Evolutionary conservation across 2,113 vertebrate species (phyloP), one percentile per base, ranked within the genome.

Genomic region (Colossoma macropomum): DNA sequence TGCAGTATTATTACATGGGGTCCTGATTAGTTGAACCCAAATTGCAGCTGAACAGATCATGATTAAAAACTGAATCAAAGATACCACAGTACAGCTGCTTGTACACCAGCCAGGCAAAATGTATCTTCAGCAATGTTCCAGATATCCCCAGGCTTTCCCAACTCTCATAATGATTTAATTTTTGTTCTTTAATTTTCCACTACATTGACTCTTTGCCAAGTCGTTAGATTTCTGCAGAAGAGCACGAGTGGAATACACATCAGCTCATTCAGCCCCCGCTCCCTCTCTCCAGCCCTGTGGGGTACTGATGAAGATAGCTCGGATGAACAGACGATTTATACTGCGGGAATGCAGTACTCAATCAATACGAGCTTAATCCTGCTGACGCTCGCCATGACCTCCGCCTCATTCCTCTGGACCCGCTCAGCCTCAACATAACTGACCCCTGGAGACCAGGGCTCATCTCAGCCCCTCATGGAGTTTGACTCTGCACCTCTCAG

Each of bases 311-410:
- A 74, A 74, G 72, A 50, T 66, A 62, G 30, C 62, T 50, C 41
- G 28, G 12, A 60, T 38, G 56, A 15, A 45, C 10, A 62, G 16
- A 13, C 21, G 74, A 76, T 84, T 84, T 86, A 75, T 79, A 63
- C 75, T 52, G 76, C n/a, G 56, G 32, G 71, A 81, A 54, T 83
- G 28, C 38, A 50, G 69, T 62, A 25, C 56, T 73, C 66, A 75
- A 86, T 87, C 84, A 84, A 83, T 87, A 77, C 1, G 30, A 41
- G 72, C 73, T 85, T 74, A 83, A 81, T 83, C 63, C 80, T 76
- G 68, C 63, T 54, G 52, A 81, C 75, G 75, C 72, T 54, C 62
- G 25, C 63, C 54, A 27, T 82, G 75, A 86, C 79, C 84, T 66
- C 72, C 41, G 27, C 80, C 79, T 68, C 59, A 78, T 86, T 80